Evolutionary conservation across 2,888 invertebrate species (phyloP).

Genomic region (Pollenia angustigena): DNA sequence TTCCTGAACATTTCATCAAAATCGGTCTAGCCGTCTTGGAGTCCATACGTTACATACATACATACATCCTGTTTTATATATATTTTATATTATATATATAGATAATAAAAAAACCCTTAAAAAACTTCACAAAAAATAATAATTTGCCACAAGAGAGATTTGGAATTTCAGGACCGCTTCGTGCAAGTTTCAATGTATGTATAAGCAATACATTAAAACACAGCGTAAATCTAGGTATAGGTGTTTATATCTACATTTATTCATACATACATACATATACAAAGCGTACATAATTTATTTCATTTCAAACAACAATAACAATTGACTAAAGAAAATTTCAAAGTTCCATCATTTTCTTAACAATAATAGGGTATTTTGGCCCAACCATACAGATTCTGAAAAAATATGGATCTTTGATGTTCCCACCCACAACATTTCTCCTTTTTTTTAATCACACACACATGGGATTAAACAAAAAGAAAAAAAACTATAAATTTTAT

Average conservation of each 20-base stretch:
- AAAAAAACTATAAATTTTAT: slow-evolving; percentile 10
- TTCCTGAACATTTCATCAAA: too few relatives aligned
- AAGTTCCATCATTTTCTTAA: slow-evolving; percentile 12
- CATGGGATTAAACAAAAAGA: slow-evolving; percentile 39
- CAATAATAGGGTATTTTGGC: slow-evolving; percentile 37
- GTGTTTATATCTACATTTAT: background rate
- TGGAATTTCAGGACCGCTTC: too few relatives aligned
- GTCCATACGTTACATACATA: too few relatives aligned
- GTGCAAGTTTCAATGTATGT: too few relatives aligned
- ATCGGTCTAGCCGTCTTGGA: too few relatives aligned
- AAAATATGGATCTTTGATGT: background rate
- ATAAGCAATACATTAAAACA: background rate
- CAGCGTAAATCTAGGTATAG: slow-evolving; percentile 11
- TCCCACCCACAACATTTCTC: slow-evolving; percentile 50
- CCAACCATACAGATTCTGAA: background rate
- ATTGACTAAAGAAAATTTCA: slow-evolving; percentile 4
- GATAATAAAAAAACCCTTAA: too few relatives aligned
- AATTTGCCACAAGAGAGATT: too few relatives aligned
- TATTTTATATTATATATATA: too few relatives aligned
- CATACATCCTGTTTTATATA: too few relatives aligned
- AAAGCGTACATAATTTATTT: slow-evolving; percentile 8
- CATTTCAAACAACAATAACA: slow-evolving; percentile 22
- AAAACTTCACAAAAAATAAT: too few relatives aligned
- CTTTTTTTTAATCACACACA: slow-evolving; percentile 50
- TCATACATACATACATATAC: background rate